Conservation (phyloP, 2,113 vertebrate genomes). For the Oncorhynchus kisutch region DNA sequence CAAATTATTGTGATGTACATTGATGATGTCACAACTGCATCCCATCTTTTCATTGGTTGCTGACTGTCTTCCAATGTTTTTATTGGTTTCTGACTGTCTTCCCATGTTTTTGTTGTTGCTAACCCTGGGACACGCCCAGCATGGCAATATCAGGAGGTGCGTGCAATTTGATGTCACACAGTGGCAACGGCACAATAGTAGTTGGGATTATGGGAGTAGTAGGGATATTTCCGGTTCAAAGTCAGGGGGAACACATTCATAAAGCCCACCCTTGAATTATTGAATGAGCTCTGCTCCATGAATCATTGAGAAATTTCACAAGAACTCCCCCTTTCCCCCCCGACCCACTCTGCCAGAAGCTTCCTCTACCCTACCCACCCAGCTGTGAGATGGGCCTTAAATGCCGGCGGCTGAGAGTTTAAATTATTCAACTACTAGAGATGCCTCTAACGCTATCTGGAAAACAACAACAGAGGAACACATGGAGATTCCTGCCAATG, state of each 20-base stretch:
- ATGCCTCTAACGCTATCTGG: background rate
- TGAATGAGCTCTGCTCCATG: conserved; percentile 32
- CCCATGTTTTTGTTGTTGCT: too few relatives aligned
- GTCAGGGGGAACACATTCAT: conserved; percentile 9
- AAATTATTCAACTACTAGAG: conserved; percentile 19
- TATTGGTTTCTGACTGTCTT: too few relatives aligned
- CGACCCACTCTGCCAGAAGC: conserved; percentile 2
- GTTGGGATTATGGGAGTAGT: too few relatives aligned
- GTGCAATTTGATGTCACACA: too few relatives aligned
- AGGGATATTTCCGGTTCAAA: background rate
- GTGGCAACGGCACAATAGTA: too few relatives aligned
- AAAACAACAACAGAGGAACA: background rate
- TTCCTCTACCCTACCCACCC: conserved; percentile 10
- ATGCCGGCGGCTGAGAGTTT: background rate
- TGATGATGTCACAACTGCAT: too few relatives aligned
- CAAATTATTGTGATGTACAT: too few relatives aligned
- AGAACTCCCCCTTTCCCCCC: conserved; percentile 13
- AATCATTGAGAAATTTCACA: conserved; percentile 40
- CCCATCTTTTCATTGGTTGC: too few relatives aligned
- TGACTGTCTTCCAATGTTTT: too few relatives aligned
- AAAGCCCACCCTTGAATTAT: conserved; percentile 40
- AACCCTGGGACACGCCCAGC: too few relatives aligned
- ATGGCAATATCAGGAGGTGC: too few relatives aligned
- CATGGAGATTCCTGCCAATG: background rate
- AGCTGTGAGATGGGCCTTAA: conserved; percentile 9